These are phyloP conservation scores for Acleris holmiana DNA, from an alignment of 2,888 invertebrate genomes.

Conservation along the genomic window DNA sequence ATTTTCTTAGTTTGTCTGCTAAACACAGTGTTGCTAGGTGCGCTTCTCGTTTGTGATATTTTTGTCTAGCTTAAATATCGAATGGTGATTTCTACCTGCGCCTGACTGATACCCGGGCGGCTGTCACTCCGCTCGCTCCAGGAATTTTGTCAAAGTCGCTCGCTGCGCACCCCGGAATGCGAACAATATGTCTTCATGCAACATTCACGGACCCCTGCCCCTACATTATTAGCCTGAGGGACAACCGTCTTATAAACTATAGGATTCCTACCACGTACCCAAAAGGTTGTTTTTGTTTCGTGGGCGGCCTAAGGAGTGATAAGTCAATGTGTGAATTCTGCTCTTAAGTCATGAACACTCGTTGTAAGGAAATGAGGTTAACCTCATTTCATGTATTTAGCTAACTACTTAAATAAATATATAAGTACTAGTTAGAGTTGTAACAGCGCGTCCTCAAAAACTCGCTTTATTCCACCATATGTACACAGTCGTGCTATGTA, in stretches of 20 bases:
- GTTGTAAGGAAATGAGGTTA: too few relatives aligned
- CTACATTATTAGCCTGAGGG: slow-evolving; percentile 64
- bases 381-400: background rate
- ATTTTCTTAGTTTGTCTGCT: background rate
- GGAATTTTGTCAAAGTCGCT: slow-evolving; percentile 70
- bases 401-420: too few relatives aligned
- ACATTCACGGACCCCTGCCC: slow-evolving; percentile 66
- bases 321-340: background rate
- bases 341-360: background rate
- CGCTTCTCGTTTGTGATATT: slow-evolving; percentile 8
- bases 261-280: slow-evolving; percentile 55
- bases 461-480: slow-evolving; percentile 8
- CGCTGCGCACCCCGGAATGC: slow-evolving; percentile 58
- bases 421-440: background rate
- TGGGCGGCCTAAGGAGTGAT: slow-evolving; percentile 1
- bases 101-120: slow-evolving; percentile 48
- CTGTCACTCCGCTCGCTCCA: slow-evolving; percentile 47
- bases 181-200: slow-evolving; percentile 72
- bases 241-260: slow-evolving; percentile 62
- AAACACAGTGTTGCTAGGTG: background rate
- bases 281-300: slow-evolving; percentile 34
- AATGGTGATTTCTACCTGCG: slow-evolving; percentile 46
- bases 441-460: slow-evolving; percentile 7
- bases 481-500: slow-evolving; percentile 7
- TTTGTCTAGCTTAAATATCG: slow-evolving; percentile 41